These are phyloP conservation scores for Melospiza georgiana DNA, from an alignment of 2,113 vertebrate species.

Conservation along the genomic window DNA sequence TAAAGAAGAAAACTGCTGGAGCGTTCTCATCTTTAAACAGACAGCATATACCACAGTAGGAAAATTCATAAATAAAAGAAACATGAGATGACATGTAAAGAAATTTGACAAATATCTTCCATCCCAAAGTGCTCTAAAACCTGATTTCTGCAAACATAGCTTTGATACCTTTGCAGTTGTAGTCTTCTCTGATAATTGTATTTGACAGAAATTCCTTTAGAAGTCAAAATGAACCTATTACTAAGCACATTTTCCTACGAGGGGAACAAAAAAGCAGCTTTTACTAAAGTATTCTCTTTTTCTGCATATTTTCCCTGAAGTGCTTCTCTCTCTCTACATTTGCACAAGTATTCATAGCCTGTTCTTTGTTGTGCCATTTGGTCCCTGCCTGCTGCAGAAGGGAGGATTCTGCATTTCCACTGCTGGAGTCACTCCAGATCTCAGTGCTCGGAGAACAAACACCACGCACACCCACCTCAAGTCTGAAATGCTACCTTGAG, in stretches of 20 bases:
- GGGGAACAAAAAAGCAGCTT: neutral
- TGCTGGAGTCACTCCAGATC: neutral
- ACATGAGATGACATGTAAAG: neutral
- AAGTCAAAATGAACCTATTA: neutral
- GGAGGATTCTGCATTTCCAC: neutral
- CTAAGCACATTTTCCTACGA: neutral
- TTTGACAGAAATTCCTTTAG: slow-evolving; percentile 30
- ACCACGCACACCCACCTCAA: too few species aligned
- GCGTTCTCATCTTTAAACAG: neutral
- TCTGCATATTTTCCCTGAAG: neutral
- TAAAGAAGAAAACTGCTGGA: neutral
- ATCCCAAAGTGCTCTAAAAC: neutral
- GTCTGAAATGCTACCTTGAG: neutral
- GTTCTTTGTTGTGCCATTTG: neutral
- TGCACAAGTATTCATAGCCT: neutral
- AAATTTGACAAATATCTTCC: neutral
- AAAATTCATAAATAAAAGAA: slow-evolving; percentile 5
- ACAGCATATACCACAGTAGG: neutral
- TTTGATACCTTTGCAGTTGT: neutral
- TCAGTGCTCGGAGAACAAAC: neutral
- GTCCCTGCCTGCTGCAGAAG: neutral
- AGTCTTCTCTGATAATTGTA: neutral
- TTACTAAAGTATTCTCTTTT: neutral
- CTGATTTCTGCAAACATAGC: neutral
- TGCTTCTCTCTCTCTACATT: neutral